Percentiles rank a stretch among this genome's conserved stretches.
Conservation (phyloP, 2,888 invertebrate species). For the Drosophila birchii region DNA sequence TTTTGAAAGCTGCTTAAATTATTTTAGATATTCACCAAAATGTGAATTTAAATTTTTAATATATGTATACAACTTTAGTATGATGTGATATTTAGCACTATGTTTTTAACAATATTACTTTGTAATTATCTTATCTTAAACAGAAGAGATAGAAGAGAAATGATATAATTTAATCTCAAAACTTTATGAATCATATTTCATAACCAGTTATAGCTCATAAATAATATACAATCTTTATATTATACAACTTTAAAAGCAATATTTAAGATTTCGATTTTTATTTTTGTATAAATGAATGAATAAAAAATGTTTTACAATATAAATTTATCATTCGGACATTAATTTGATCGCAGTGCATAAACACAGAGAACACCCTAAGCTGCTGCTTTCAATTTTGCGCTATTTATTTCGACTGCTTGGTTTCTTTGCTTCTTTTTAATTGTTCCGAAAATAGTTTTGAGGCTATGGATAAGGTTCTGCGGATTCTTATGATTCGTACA, state of each 20-base stretch:
- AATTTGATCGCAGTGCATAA: background rate
- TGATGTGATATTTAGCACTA: too few relatives aligned
- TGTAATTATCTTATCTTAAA: too few relatives aligned
- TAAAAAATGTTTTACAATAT: background rate
- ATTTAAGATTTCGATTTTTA: background rate
- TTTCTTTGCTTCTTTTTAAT: slow-evolving; percentile 2
- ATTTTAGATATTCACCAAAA: too few relatives aligned
- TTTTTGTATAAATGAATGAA: background rate
- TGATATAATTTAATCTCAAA: too few relatives aligned
- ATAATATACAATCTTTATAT: too few relatives aligned
- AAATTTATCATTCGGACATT: background rate
- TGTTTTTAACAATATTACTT: too few relatives aligned
- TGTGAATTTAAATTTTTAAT: too few relatives aligned
- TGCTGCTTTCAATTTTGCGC: background rate
- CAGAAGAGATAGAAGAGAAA: too few relatives aligned
- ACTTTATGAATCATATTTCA: background rate
- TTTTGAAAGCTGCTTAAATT: too few relatives aligned
- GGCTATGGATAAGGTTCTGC: slow-evolving; percentile 45
- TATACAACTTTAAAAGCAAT: too few relatives aligned
- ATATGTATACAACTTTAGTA: too few relatives aligned
- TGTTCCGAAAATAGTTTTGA: slow-evolving; percentile 16
- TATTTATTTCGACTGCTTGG: background rate
- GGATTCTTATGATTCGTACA: slow-evolving; percentile 56
- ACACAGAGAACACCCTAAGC: background rate
- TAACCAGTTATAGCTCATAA: too few relatives aligned